Percentiles rank a stretch among this genome's conserved stretches.
phyloP scores from a whole-genome alignment of 2,797 vertebrate genomes.

The Telmatherina bonti region DNA sequence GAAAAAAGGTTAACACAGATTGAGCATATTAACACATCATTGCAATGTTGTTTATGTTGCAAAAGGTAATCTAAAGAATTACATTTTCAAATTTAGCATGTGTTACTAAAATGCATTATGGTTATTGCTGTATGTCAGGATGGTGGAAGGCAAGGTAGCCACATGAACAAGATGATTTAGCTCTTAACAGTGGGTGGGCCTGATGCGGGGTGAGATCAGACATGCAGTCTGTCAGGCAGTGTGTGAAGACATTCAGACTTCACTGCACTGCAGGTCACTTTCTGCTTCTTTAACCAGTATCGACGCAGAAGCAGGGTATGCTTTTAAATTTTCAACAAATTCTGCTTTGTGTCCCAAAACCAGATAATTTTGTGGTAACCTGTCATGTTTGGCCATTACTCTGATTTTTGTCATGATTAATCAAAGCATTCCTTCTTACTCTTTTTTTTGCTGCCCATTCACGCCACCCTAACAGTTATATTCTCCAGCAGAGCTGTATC shows the following conservation, averaged over 20 bases:
- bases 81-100: neutral
- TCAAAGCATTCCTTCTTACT: neutral
- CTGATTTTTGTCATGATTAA: slow-evolving; percentile 1
- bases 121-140: neutral
- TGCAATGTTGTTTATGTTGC: neutral
- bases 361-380: neutral
- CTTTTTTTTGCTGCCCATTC: neutral
- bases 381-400: neutral
- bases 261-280: neutral
- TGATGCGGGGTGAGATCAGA: neutral
- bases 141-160: neutral
- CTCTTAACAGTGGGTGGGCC: neutral
- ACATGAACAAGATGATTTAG: neutral
- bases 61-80: neutral
- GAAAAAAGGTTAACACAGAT: neutral
- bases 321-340: neutral
- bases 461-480: neutral
- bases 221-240: neutral
- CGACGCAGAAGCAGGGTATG: neutral
- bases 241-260: neutral
- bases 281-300: neutral
- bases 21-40: neutral
- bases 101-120: neutral
- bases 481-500: slow-evolving; percentile 5
- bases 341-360: slow-evolving; percentile 1